phyloP scores from a whole-genome alignment of 1,140 invertebrate species.

The Amyelois transitella region DNA sequence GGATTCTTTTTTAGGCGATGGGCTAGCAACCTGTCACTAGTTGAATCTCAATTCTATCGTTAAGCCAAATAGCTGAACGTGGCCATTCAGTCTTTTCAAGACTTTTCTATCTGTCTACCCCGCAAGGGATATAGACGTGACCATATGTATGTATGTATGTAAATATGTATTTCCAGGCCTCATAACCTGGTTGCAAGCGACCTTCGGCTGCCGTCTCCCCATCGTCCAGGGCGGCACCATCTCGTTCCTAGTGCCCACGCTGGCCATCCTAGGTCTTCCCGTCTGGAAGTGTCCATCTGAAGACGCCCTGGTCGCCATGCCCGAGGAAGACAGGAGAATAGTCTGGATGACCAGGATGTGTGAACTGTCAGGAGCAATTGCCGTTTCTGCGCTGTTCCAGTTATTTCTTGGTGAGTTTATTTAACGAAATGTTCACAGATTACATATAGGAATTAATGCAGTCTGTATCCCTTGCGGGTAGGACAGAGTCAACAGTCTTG shows the following conservation, averaged over 20 bases:
- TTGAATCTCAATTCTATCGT: too few species aligned
- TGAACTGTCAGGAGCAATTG: constrained; percentile 89
- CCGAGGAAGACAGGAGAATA: constrained; percentile 75
- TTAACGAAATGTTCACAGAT: too few species aligned
- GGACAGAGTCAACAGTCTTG: too few species aligned
- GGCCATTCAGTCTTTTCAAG: too few species aligned
- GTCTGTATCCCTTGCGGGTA: too few species aligned
- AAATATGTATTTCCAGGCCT: constrained; percentile 73
- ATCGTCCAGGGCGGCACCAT: constrained; percentile 87
- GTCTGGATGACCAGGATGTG: constrained; percentile 87
- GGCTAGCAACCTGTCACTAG: too few species aligned
- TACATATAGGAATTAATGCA: too few species aligned
- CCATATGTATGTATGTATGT: too few species aligned
- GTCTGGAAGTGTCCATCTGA: constrained; percentile 84
- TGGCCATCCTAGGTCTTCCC: constrained; percentile 87
- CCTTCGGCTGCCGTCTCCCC: constrained; percentile 82
- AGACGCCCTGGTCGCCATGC: constrained; percentile 75
- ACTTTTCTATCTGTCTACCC: too few species aligned
- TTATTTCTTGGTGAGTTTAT: constrained; percentile 83
- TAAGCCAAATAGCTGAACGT: too few species aligned
- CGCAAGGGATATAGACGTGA: too few species aligned
- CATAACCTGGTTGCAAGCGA: constrained; percentile 86
- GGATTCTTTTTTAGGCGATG: too few species aligned
- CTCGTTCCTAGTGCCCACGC: constrained; percentile 87
- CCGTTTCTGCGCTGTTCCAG: constrained; percentile 87